Percentiles rank a stretch among this genome's conserved stretches.
Conservation (phyloP, 2,113 vertebrate species). For the Pollachius pollachius region DNA sequence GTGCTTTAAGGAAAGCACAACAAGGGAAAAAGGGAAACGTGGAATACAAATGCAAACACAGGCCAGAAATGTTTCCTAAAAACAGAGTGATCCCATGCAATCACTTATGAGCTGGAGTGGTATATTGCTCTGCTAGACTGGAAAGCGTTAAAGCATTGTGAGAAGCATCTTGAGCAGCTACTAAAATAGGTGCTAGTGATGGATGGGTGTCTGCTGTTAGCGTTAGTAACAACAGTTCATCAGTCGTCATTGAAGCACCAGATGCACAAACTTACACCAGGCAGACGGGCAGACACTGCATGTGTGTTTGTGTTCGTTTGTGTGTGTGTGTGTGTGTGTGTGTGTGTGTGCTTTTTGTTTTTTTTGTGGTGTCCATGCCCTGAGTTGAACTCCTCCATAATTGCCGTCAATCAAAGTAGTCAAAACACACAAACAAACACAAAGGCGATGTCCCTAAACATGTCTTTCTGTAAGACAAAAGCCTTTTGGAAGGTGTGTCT, state of each 20-base stretch:
- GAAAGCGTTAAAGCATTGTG: neutral
- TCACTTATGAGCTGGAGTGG: neutral
- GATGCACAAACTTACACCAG: neutral
- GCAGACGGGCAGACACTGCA: neutral
- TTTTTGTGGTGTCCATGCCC: slow-evolving; percentile 17
- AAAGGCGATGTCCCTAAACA: slow-evolving; percentile 32
- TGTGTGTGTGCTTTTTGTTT: neutral
- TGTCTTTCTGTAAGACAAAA: slow-evolving; percentile 39
- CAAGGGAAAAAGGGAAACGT: neutral
- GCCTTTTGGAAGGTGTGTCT: slow-evolving; percentile 32
- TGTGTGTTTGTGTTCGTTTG: slow-evolving; percentile 5
- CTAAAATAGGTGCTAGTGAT: neutral
- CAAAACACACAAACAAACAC: slow-evolving; percentile 52
- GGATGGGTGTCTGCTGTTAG: neutral
- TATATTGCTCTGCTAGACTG: neutral
- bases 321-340: slow-evolving; percentile 5
- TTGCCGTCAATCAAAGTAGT: slow-evolving; percentile 59
- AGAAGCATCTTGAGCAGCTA: neutral
- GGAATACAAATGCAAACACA: neutral
- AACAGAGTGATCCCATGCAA: neutral
- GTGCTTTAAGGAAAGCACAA: neutral
- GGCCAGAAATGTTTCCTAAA: neutral
- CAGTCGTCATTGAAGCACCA: neutral
- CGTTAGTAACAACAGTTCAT: neutral
- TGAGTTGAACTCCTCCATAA: slow-evolving; percentile 45